Base-by-base conservation (phyloP, 1,140 invertebrate species). In the Bombyx mandarina region DNA sequence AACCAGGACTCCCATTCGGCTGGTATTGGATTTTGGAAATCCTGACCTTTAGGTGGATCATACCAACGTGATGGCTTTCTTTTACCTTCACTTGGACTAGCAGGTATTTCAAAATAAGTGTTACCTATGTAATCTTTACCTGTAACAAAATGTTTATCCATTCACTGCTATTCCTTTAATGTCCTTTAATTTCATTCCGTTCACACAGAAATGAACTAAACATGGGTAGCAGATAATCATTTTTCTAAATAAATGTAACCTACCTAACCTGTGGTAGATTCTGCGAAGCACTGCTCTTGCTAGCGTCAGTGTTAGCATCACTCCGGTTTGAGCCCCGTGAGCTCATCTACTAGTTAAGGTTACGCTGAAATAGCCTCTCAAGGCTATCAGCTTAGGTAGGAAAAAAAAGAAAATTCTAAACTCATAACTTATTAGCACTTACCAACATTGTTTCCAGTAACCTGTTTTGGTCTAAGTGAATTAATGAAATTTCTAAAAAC, bases 1-100 rank as follows among this genome's bases (percentile, higher is more conserved):
- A 97, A 81, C 95, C 95, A 96, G 9, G 94, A 86, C 80, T 95
- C 93, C 95, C 95, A 97, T 81, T 96, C 94, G 4, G 93, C 90
- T 6, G 94, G 94, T 49, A 94, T 74, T 67, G 94, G 93, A 71
- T 93, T 90, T 50, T 92, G 89, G 68, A 93, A 93, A 55, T 88
- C 88, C 68, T 90, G 62, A 47, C 91, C 90, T 18, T 89, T 85
- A 0, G 83, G 72, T 1, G 94, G 93, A 58, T 90, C 90, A 85
- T 94, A 96, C 90, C 91, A 96, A 56, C 95, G 80, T 1, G 89
- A 88, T 1, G 91, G 67, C 65, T 89, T 92, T 49, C 91, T 88
- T 71, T 90, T 92, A 0, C 89, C 90, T 45, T 84, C 78, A 22
- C 88, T 85, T 2, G 90, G 88, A 77, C 91, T 86, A 49, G 91